Percentiles rank a stretch among this genome's conserved stretches.
Evolutionary conservation across 2,888 invertebrate genomes (phyloP).

Genomic region (Onthophagus sagittarius): DNA sequence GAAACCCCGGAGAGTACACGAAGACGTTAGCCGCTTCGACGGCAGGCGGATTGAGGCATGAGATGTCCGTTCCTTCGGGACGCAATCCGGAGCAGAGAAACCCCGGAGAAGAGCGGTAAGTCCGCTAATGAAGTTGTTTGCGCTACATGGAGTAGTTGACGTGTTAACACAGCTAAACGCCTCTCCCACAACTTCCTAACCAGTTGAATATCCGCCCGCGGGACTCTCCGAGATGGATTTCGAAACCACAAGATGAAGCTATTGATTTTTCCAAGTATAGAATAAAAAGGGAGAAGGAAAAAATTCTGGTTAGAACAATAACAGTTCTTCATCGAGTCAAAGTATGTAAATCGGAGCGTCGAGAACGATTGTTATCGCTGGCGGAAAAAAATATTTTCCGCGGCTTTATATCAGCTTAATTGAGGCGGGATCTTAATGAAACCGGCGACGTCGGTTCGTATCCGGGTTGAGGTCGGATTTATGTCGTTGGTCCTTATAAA

Average conservation of each 20-base stretch:
- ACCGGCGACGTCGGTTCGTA: not conserved
- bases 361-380: not conserved
- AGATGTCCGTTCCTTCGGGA: not conserved
- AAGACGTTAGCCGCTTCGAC: not conserved
- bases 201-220: not conserved
- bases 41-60: not conserved
- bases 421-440: not conserved
- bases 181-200: not conserved
- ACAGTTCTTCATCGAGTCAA: not conserved
- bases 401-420: not conserved
- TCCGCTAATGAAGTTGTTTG: conserved; percentile 11
- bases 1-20: not conserved
- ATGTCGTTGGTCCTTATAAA: not conserved
- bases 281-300: no score
- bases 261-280: no score
- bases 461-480: not conserved
- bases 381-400: not conserved
- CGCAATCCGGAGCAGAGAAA: not conserved
- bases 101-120: not conserved
- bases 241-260: not conserved
- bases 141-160: conserved; percentile 3
- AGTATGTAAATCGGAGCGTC: not conserved
- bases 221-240: not conserved
- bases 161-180: conserved; percentile 8
- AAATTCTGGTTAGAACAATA: no score